Evolutionary conservation across 2,113 vertebrate genomes (phyloP).

Genomic region (Paracanthobrama guichenoti): DNA sequence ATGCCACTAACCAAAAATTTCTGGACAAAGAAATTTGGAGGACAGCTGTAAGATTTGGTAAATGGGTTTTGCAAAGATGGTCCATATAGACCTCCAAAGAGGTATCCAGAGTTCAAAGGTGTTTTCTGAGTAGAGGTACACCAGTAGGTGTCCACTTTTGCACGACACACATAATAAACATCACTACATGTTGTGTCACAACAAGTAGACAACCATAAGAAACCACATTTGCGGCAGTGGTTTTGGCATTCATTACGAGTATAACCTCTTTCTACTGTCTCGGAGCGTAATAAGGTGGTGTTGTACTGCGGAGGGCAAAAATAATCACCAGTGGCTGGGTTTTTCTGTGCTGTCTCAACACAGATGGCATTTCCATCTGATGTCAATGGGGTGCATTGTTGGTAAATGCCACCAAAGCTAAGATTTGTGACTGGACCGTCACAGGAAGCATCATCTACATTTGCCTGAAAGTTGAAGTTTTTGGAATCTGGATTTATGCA

Average conservation of each 20-base stretch:
- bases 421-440: conserved; percentile 78
- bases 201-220: conserved; percentile 60
- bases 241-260: conserved; percentile 68
- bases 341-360: conserved; percentile 76
- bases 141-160: conserved; percentile 81
- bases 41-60: conserved; percentile 81
- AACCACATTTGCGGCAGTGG: conserved; percentile 53
- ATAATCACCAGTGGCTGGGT: conserved; percentile 77
- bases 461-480: conserved; percentile 92
- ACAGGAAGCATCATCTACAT: conserved; percentile 83
- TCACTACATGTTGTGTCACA: conserved; percentile 74
- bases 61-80: conserved; percentile 74
- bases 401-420: conserved; percentile 86
- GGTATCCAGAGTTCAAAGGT: conserved; percentile 71
- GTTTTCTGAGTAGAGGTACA: conserved; percentile 60
- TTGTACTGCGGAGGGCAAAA: conserved; percentile 77
- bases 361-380: conserved; percentile 67
- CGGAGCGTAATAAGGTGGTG: conserved; percentile 70
- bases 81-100: conserved; percentile 87
- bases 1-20: conserved; percentile 79
- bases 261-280: conserved; percentile 78
- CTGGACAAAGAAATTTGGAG: conserved; percentile 67
- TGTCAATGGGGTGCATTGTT: conserved; percentile 73
- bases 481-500: conserved; percentile 76
- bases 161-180: conserved; percentile 72